Conservation (phyloP, 2,113 vertebrate species). For the Etheostoma spectabile region DNA sequence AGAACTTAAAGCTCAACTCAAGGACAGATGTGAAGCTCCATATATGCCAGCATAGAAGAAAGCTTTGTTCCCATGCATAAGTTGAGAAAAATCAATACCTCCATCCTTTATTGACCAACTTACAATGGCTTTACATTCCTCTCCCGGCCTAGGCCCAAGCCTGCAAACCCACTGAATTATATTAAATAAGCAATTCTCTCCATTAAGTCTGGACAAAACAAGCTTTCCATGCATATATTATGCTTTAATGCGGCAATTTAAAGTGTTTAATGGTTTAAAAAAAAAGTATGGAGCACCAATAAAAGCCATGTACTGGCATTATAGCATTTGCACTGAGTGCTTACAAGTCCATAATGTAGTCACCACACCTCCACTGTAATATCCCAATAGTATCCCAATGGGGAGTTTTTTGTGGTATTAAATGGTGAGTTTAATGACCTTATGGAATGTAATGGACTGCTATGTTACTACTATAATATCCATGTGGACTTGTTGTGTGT, state of each 20-base stretch:
- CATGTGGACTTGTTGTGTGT: neutral
- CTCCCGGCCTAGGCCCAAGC: neutral
- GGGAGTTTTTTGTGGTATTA: slow-evolving; percentile 48
- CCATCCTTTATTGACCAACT: slow-evolving; percentile 46
- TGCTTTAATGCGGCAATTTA: neutral
- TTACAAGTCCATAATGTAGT: slow-evolving; percentile 34
- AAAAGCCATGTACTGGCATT: slow-evolving; percentile 36
- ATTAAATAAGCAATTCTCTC: neutral
- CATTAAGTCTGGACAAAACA: neutral
- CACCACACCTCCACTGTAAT: slow-evolving; percentile 29
- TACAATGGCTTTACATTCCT: slow-evolving; percentile 41
- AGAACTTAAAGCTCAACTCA: neutral
- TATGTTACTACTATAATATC: neutral
- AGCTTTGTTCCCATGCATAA: slow-evolving; percentile 30
- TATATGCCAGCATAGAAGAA: neutral
- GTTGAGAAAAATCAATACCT: slow-evolving; percentile 28
- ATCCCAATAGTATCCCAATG: slow-evolving; percentile 29
- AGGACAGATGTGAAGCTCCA: neutral
- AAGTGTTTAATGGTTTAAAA: neutral
- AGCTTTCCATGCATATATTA: neutral
- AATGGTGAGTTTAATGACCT: slow-evolving; percentile 66
- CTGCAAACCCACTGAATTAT: neutral
- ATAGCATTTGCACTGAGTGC: slow-evolving; percentile 31
- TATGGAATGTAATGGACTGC: slow-evolving; percentile 15
- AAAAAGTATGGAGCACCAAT: slow-evolving; percentile 15